Percentiles rank a stretch among this genome's conserved stretches.
These are phyloP conservation scores for Reticulitermes speratus DNA, from an alignment of 1,140 invertebrate species.

Conservation along the genomic window DNA sequence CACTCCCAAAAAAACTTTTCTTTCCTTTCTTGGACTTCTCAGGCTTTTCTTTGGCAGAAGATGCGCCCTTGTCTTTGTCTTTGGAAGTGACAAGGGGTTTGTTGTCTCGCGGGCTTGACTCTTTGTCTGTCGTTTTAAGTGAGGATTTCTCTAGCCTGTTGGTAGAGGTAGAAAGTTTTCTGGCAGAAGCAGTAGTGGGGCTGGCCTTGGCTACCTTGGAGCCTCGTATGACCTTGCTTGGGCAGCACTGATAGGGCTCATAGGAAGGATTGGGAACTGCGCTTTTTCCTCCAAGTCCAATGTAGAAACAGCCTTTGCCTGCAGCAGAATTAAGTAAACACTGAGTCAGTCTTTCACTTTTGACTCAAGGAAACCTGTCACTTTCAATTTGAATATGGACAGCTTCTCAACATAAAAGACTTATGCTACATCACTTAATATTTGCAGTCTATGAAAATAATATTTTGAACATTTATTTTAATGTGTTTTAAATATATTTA, in stretches of 20 bases:
- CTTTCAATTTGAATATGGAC: slow-evolving; percentile 3
- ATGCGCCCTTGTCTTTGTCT: slow-evolving; percentile 17
- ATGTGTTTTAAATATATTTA: neutral
- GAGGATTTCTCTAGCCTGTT: slow-evolving; percentile 27
- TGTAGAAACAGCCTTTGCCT: slow-evolving; percentile 95
- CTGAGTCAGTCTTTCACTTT: slow-evolving; percentile 22
- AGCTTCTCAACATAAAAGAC: slow-evolving; percentile 12
- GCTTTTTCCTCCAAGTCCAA: slow-evolving; percentile 83
- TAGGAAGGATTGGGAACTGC: slow-evolving; percentile 73
- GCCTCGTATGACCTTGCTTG: slow-evolving; percentile 67
- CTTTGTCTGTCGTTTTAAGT: neutral
- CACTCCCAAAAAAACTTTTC: slow-evolving; percentile 78
- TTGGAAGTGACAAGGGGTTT: neutral
- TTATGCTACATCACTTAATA: neutral
- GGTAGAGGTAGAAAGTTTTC: slow-evolving; percentile 43
- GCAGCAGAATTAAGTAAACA: slow-evolving; percentile 59
- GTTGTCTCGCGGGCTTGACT: neutral
- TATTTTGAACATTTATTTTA: neutral
- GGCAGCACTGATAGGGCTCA: slow-evolving; percentile 88
- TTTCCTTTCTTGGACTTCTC: slow-evolving; percentile 57
- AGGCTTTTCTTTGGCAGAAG: slow-evolving; percentile 32
- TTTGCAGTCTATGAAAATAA: neutral
- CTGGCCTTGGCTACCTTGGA: slow-evolving; percentile 69
- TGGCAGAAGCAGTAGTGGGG: neutral
- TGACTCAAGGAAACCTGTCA: neutral